Conservation (phyloP, 2,797 vertebrate genomes). For the Tragelaphus eurycerus region DNA sequence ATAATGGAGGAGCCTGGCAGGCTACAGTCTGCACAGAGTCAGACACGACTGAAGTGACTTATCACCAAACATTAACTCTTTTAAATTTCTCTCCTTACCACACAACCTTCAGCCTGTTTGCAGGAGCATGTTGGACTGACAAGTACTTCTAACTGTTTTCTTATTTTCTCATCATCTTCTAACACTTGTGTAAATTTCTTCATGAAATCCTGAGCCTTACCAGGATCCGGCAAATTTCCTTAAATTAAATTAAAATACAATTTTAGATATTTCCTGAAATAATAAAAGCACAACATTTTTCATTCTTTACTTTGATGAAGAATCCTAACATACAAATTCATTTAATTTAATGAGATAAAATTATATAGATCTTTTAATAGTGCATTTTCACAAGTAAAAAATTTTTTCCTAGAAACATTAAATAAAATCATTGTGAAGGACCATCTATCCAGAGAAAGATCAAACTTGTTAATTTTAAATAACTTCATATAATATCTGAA, state of each 20-base stretch:
- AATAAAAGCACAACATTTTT: neutral
- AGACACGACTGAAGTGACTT: neutral
- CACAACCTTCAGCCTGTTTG: constrained; percentile 97
- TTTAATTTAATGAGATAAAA: constrained; percentile 37
- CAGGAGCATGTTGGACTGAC: constrained; percentile 97
- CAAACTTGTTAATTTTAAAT: neutral
- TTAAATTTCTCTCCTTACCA: constrained; percentile 88
- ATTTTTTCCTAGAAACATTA: neutral
- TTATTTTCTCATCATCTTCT: constrained; percentile 97
- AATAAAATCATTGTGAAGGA: neutral
- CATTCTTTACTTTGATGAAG: constrained; percentile 1
- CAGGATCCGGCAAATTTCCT: constrained; percentile 98
- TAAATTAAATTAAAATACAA: constrained; percentile 79
- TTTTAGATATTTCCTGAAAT: constrained; percentile 21
- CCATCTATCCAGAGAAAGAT: neutral
- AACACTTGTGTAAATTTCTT: constrained; percentile 98
- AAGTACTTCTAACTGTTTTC: constrained; percentile 95
- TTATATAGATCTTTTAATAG: neutral
- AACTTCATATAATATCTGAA: neutral
- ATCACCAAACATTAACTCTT: neutral
- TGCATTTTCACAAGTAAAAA: constrained; percentile 14
- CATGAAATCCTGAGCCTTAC: constrained; percentile 99
- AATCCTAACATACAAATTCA: constrained; percentile 31
- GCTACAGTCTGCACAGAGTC: neutral
- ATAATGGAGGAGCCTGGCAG: neutral